A percentile compares a stretch with the other conserved stretches of the same genome.
Evolutionary conservation across 2,797 vertebrate genomes (phyloP).

Genomic region (Heteromormyrus szaboi): DNA sequence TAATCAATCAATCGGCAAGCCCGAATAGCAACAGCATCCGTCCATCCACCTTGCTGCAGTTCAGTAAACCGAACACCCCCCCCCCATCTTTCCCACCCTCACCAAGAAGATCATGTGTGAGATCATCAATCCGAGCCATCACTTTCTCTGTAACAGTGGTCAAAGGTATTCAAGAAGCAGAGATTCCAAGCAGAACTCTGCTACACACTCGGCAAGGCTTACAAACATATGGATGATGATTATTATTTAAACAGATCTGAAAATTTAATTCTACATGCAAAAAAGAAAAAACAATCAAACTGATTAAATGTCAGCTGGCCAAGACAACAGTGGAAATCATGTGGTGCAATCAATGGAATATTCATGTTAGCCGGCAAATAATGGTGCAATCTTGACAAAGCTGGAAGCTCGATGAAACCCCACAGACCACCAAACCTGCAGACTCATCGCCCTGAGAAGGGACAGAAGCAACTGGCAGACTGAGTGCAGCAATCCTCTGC

Average conservation of each 20-base stretch:
- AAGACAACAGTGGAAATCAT: not conserved
- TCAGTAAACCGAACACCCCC: not conserved
- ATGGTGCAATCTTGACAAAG: not conserved
- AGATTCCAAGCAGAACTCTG: not conserved
- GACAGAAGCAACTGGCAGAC: not conserved
- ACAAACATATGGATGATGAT: too few species aligned
- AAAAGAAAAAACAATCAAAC: not conserved
- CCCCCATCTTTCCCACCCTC: not conserved
- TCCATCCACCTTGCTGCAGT: not conserved
- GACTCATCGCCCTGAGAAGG: not conserved
- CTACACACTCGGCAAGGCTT: not conserved
- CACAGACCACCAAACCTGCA: not conserved
- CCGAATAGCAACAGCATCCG: not conserved
- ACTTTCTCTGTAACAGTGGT: not conserved
- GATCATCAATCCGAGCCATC: not conserved
- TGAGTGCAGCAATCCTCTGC: not conserved
- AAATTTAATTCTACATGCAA: not conserved
- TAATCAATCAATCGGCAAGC: not conserved
- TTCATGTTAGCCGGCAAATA: not conserved
- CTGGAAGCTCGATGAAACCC: not conserved
- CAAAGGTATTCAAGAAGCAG: not conserved
- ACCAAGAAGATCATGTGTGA: not conserved
- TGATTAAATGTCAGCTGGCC: not conserved
- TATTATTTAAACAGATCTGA: constrained; percentile 7
- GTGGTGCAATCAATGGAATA: not conserved